A percentile compares a stretch with the other conserved stretches of the same genome.
Evolutionary conservation across 2,113 vertebrate species (phyloP).

Genomic region (Alectura lathami): DNA sequence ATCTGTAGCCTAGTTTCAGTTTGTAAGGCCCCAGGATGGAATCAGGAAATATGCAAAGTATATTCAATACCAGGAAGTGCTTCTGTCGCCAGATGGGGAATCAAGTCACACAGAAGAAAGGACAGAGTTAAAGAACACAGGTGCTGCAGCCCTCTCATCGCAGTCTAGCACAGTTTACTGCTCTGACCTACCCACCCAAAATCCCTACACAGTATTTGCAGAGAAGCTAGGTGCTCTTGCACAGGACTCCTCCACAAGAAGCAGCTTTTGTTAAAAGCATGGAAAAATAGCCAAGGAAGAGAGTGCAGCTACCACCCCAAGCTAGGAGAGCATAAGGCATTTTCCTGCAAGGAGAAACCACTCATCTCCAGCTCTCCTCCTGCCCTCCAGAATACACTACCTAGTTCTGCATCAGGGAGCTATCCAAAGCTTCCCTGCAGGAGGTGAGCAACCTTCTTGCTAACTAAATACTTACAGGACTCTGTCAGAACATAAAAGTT

Average conservation of each 20-base stretch:
- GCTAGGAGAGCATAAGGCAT: not conserved
- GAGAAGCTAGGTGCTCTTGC: not conserved
- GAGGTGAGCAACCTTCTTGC: not conserved
- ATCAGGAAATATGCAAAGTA: not conserved
- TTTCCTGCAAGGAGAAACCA: not conserved
- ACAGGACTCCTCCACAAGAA: not conserved
- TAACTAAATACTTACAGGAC: not conserved
- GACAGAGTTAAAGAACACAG: not conserved
- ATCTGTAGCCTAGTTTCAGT: not conserved
- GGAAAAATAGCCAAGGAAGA: not conserved
- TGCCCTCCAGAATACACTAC: not conserved
- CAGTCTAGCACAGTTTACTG: not conserved
- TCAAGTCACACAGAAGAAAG: not conserved
- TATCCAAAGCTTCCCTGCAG: not conserved
- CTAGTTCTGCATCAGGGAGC: not conserved
- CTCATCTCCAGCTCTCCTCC: not conserved
- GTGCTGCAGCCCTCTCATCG: not conserved
- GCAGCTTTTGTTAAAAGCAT: not conserved
- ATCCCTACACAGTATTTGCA: not conserved
- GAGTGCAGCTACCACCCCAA: not conserved
- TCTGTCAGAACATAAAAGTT: not conserved
- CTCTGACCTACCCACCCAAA: not conserved
- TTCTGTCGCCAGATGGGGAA: not conserved
- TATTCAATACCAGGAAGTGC: not conserved
- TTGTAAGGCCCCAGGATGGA: not conserved